Evolutionary conservation across 2,888 invertebrate genomes (phyloP).

Genomic region (Villa cingulata): DNA sequence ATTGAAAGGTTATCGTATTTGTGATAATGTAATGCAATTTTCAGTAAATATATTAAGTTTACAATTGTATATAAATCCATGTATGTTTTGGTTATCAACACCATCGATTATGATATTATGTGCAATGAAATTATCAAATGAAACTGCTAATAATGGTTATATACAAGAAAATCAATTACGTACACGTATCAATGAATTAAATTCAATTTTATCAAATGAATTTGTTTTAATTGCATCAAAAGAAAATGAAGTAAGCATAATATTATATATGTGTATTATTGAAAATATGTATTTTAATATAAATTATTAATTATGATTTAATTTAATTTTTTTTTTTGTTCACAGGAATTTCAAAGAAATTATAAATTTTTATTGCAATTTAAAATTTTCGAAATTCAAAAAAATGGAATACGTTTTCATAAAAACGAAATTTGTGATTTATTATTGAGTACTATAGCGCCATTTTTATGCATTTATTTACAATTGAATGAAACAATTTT

Average conservation of each 20-base stretch:
- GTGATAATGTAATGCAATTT: slow-evolving; percentile 50
- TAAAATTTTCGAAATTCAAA: slow-evolving; percentile 25
- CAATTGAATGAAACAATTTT: slow-evolving; percentile 38
- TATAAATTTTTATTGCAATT: slow-evolving; percentile 28
- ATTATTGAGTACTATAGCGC: slow-evolving; percentile 46
- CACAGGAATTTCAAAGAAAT: slow-evolving; percentile 38
- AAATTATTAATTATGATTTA: slow-evolving; percentile 9
- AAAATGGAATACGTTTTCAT: slow-evolving; percentile 30
- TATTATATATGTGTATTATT: too few species aligned
- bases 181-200: slow-evolving; percentile 19
- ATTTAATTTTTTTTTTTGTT: slow-evolving; percentile 11
- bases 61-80: slow-evolving; percentile 63
- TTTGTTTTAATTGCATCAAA: slow-evolving; percentile 47
- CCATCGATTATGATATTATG: slow-evolving; percentile 45
- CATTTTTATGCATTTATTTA: slow-evolving; percentile 50
- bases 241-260: slow-evolving; percentile 33
- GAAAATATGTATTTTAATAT: slow-evolving; percentile 3
- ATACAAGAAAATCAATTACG: slow-evolving; percentile 10
- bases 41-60: slow-evolving; percentile 58
- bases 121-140: slow-evolving; percentile 23
- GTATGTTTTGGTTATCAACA: slow-evolving; percentile 53
- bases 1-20: slow-evolving; percentile 46
- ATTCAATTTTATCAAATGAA: slow-evolving; percentile 47
- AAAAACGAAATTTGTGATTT: slow-evolving; percentile 37
- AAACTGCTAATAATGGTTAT: slow-evolving; percentile 9